Base-by-base conservation (phyloP, 2,113 vertebrate genomes). In the Pheucticus melanocephalus region DNA sequence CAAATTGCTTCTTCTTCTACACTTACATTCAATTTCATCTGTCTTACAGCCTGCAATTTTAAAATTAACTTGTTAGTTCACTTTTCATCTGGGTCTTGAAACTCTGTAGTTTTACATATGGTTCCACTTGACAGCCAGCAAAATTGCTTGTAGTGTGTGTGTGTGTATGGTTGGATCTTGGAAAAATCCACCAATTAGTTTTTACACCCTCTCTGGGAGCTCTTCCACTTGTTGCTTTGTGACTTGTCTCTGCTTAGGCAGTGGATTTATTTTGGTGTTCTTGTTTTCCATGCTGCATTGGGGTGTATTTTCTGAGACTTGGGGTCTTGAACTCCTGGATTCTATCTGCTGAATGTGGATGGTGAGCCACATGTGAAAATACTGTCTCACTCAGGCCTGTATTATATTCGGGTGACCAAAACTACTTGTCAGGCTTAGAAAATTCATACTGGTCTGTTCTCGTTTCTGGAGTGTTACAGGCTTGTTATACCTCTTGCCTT, bases 381-480 rank as follows among this genome's bases (percentile, higher is more conserved):
- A 31, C 0, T 2, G 18, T 35, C 51, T 64, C 25, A 5, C 77
- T 75, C 1, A 1, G 31, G 13, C 27, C 20, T 5, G 0, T 48
- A 8, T 39, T 37, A 17, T 5, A 35, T 66, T 11, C 22, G 18
- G 12, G n/a, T 73, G 42, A 56, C 63, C 40, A 40, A 64, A 91
- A 22, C n/a, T 51, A 18, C 21, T 66, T 54, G 17, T 56, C 24
- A 65, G 30, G 30, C 42, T 72, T 83, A 28, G 60, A 81, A 81
- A 63, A 70, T 22, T 7, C 54, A 25, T 50, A 61, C 35, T 0
- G 1, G 8, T 61, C 54, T 71, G 23, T 50, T 66, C 33, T 45
- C 2, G 0, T 50, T 17, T 60, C 25, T 72, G 37, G 24, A n/a
- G 17, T 66, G 24, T 77, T 54, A 25, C 0, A 69, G n/a, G 31